Base-by-base conservation (phyloP, 2,888 invertebrate genomes). In the Anarsia innoxiella region DNA sequence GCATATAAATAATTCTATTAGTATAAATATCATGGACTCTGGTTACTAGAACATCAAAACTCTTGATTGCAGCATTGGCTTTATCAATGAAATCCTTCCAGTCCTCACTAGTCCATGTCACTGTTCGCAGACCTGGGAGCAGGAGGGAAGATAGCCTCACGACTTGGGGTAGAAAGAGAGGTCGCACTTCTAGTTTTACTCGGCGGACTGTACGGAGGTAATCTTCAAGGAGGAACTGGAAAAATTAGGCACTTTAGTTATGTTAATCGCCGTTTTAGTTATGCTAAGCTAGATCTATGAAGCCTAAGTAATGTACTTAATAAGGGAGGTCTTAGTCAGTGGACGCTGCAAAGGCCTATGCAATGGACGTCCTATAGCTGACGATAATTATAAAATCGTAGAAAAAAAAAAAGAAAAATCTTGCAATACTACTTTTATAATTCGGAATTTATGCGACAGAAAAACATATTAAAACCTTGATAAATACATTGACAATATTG, bases 21-120 rank as follows among this genome's bases (percentile, higher is more conserved):
- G 91, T 90, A 60, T 96, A 94, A 41, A 97, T 93, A 64, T 97
- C 97, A 56, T 94, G 94, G 2, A 96, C 93, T 50, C 95, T 89
- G 9, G 90, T 89, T 5, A 90, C 89, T 50, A 91, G 66, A 10
- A 88, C 88, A 50, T 95, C 94, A 61, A 97, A 95, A 38, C 91
- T 90, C 48, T 91, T 89, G 13, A 97, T 91, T 12, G 93, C 92
- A 25, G 89, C 87, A 46, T 92, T 91, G 13, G 93, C 93, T 36
- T 87, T 87, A 40, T 91, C 89, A 42, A 93, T 90, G 67, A 94
- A 96, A 38, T 86, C 86, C 39, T 89, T 88, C 91, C 97, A 95
- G 47, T 91, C 89, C 10, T 91, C 88, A 42, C 93, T 91, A 1
- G 95, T 95, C 97, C 97, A 98, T 19, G 91, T 92, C 9, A 97